Percentiles rank a stretch among this genome's conserved stretches.
phyloP scores from a whole-genome alignment of 2,888 invertebrate genomes.

The Gymnoscelis rufifasciata region DNA sequence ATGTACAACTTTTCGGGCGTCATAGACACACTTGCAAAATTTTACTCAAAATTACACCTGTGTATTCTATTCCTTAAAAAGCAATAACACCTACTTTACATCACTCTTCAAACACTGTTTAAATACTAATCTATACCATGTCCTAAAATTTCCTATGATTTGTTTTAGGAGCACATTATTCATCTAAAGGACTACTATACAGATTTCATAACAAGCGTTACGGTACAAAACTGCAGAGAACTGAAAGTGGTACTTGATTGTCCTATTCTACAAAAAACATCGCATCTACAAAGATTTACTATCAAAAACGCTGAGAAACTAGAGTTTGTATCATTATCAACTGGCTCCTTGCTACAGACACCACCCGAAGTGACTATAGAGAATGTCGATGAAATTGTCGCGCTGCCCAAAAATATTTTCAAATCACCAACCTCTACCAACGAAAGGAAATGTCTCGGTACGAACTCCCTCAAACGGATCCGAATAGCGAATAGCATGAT shows the following conservation, averaged over 20 bases:
- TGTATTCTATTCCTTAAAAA: too few species aligned
- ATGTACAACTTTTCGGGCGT: too few species aligned
- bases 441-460: slow-evolving; percentile 61
- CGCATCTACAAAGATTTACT: slow-evolving; percentile 61
- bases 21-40: too few species aligned
- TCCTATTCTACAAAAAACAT: slow-evolving; percentile 54
- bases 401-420: slow-evolving; percentile 68
- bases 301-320: slow-evolving; percentile 59
- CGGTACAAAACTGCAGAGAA: slow-evolving; percentile 69
- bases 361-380: slow-evolving; percentile 68
- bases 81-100: too few species aligned
- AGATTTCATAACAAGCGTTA: slow-evolving; percentile 60
- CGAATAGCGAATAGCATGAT: slow-evolving; percentile 68
- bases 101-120: too few species aligned
- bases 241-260: slow-evolving; percentile 71
- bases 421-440: slow-evolving; percentile 56
- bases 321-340: slow-evolving; percentile 53
- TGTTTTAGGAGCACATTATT: slow-evolving; percentile 73
- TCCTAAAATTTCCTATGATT: too few species aligned
- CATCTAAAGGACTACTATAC: slow-evolving; percentile 75
- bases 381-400: slow-evolving; percentile 64
- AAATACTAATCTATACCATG: too few species aligned
- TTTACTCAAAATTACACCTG: too few species aligned
- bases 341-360: slow-evolving; percentile 51
- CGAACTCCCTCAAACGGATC: slow-evolving; percentile 49